Evolutionary conservation across 92 coral and sea anemone genomes (phyloP), one percentile per base, ranked within the genome.

Genomic region (Phenganax subtilis): DNA sequence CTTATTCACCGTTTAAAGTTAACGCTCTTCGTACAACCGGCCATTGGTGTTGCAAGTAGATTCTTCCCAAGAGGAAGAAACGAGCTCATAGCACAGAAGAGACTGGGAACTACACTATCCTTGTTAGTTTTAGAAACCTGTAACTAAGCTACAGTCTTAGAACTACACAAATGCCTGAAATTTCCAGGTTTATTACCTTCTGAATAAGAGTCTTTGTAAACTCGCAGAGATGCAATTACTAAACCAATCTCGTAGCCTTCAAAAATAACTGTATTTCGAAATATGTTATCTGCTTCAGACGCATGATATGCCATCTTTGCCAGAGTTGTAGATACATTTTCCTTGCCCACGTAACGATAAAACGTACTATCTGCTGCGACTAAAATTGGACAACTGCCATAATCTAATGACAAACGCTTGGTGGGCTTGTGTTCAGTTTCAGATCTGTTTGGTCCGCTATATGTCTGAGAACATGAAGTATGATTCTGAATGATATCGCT

Each of bases 241-340:
- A 94, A 81, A 8, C 98, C 98, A 80, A 92, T 85, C 55, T 82
- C 87, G 54, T 93, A 91, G 56, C 90, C 97, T 37, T 86, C 91
- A 68, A 84, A 87, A 54, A 94, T 92, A 77, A 85, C 91, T 14
- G 98, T 94, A 44, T 89, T 66, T 77, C 98, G 85, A 81, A 94
- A 94, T 16, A 88, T 81, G 72, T 86, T 87, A 77, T 92, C 97
- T 20, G 88, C 92, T 86, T 90, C 88, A 29, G 87, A 88, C 54
- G 90, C 79, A 77, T 90, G 91, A 64, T 88, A 87, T 56, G 93
- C 89, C 98, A 94, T 92, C 75, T 90, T 92, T 1, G 96, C 96
- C 51, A 90, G 63, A 37, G 96, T 85, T 11, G 82, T 78, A 0
- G 84, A 87, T 57, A 85, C 90, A 30, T 91, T 89, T 20, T 85